Conservation (phyloP, 2,797 vertebrate genomes). For the Lacerta bilineata region DNA sequence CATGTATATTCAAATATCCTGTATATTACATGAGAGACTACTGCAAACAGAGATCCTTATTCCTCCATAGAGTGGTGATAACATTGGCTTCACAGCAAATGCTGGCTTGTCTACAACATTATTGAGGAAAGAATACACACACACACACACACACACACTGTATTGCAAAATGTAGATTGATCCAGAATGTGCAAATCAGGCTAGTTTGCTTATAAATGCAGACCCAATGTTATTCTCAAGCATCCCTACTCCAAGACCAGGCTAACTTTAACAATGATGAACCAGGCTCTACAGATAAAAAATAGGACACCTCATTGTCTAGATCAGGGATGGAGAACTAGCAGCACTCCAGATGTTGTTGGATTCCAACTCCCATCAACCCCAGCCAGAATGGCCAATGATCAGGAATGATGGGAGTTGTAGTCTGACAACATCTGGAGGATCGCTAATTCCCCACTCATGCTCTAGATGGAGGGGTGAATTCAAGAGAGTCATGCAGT, state of each 20-base stretch:
- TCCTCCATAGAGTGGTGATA: background rate
- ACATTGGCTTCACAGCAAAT: background rate
- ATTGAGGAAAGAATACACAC: too few relatives aligned
- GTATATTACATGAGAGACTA: background rate
- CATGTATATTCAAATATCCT: background rate
- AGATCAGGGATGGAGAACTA: background rate
- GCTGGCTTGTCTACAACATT: background rate
- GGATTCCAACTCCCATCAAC: too few relatives aligned
- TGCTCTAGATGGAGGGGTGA: slow-evolving; percentile 24
- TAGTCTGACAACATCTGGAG: too few relatives aligned
- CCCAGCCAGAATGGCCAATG: too few relatives aligned
- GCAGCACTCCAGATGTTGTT: too few relatives aligned
- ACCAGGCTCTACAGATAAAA: background rate
- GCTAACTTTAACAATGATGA: background rate
- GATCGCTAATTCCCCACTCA: too few relatives aligned
- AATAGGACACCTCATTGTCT: background rate
- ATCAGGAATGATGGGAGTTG: too few relatives aligned
- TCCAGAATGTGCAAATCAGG: too few relatives aligned
- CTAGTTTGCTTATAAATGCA: too few relatives aligned
- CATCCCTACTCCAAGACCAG: background rate
- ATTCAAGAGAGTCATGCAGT: slow-evolving; percentile 11
- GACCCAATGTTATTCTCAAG: too few relatives aligned
- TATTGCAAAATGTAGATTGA: too few relatives aligned
- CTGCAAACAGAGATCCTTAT: background rate
- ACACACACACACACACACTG: too few relatives aligned